A percentile compares a stretch with the other conserved stretches of the same genome.
phyloP scores from a whole-genome alignment of 2,888 invertebrate species.

The Disparrhopalites patrizii region DNA sequence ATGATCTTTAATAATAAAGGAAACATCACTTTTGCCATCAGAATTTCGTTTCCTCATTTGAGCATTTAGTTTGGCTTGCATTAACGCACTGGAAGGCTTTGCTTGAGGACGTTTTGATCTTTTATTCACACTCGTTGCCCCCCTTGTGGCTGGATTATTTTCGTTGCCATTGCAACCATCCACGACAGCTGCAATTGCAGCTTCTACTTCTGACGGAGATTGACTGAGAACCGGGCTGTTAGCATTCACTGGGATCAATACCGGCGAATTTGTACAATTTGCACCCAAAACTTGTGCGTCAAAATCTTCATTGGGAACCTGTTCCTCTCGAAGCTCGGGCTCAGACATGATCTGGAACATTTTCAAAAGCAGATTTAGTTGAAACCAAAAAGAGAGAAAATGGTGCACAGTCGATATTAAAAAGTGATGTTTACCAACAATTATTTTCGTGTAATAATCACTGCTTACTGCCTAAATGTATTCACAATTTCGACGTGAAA shows the following conservation, averaged over 20 bases:
- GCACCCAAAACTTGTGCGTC: background rate
- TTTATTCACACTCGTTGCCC: conserved; percentile 42
- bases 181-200: background rate
- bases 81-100: conserved; percentile 42
- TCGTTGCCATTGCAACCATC: conserved; percentile 24
- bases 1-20: conserved; percentile 45
- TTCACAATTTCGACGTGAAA: no score
- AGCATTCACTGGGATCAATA: conserved; percentile 37
- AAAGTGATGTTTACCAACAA: background rate
- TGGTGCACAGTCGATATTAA: background rate
- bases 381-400: background rate
- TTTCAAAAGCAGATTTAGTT: background rate
- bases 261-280: conserved; percentile 5
- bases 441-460: background rate
- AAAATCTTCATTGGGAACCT: background rate
- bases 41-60: conserved; percentile 26
- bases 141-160: conserved; percentile 28
- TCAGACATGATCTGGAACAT: conserved; percentile 15
- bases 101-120: conserved; percentile 31
- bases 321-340: conserved; percentile 9
- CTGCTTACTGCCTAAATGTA: background rate
- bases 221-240: conserved; percentile 23
- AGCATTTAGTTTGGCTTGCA: conserved; percentile 44
- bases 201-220: conserved; percentile 2
- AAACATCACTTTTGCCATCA: background rate